phyloP scores from a whole-genome alignment of 2,797 vertebrate genomes.

The Prionace glauca region DNA sequence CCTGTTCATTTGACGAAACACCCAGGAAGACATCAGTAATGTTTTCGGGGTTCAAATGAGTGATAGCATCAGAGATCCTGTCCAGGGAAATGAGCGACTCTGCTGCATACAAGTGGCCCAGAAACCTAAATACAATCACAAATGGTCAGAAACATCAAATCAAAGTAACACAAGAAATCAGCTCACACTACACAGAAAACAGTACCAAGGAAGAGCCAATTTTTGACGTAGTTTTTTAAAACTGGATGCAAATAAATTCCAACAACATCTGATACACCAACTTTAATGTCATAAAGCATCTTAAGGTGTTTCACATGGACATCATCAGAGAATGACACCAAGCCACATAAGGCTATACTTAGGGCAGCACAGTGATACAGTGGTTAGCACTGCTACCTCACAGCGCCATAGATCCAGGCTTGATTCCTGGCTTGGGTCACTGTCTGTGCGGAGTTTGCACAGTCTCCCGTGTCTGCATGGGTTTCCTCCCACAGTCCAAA shows the following conservation, averaged over 20 bases:
- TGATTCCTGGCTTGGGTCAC: too few species aligned
- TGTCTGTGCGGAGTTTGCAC: too few species aligned
- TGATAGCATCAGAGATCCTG: conserved; percentile 94
- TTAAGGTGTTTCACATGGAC: too few species aligned
- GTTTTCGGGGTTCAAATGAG: conserved; percentile 93
- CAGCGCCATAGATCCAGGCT: too few species aligned
- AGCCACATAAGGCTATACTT: too few species aligned
- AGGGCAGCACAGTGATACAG: too few species aligned
- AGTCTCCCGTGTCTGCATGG: too few species aligned
- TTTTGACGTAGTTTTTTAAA: background rate
- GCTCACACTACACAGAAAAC: conserved; percentile 40
- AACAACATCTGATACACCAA: background rate
- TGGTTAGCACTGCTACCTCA: too few species aligned
- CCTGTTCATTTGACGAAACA: conserved; percentile 82
- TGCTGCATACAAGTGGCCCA: conserved; percentile 93
- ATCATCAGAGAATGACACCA: too few species aligned
- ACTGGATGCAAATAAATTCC: background rate
- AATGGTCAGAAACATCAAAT: conserved; percentile 39
- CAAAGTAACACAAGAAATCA: conserved; percentile 37
- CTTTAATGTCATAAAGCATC: background rate
- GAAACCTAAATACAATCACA: conserved; percentile 64
- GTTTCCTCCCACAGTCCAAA: too few species aligned
- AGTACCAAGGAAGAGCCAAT: background rate
- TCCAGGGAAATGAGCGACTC: conserved; percentile 97
- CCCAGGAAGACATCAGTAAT: conserved; percentile 90